Percentiles rank a stretch among this genome's conserved stretches.
Conservation (phyloP, 2,888 invertebrate genomes). For the Epinotia brunnichana region DNA sequence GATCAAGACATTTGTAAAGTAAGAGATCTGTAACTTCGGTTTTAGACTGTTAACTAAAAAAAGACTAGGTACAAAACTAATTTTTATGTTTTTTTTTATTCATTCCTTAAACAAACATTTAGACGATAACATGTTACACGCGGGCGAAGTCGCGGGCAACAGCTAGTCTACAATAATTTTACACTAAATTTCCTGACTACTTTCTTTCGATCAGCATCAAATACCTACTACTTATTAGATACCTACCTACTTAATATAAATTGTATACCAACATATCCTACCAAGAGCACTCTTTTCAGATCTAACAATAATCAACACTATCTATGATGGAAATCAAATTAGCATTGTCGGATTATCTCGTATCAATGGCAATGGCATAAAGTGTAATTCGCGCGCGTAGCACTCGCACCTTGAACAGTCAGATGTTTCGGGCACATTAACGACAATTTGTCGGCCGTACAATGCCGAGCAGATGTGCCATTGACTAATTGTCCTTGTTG, state of each 20-base stretch:
- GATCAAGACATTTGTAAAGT: too few relatives aligned
- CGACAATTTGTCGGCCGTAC: slow-evolving; percentile 30
- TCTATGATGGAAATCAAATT: slow-evolving; percentile 12
- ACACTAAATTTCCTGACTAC: too few relatives aligned
- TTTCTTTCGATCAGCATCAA: too few relatives aligned
- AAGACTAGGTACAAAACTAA: too few relatives aligned
- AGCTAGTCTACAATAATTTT: too few relatives aligned
- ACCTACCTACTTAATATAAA: background rate
- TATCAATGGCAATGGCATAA: background rate
- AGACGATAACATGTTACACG: too few relatives aligned
- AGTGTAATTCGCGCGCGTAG: slow-evolving; percentile 9
- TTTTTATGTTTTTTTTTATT: too few relatives aligned
- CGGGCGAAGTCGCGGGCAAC: too few relatives aligned
- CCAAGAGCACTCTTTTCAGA: background rate
- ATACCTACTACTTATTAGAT: too few relatives aligned
- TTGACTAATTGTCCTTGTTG: slow-evolving; percentile 37
- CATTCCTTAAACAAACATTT: too few relatives aligned
- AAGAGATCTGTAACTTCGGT: too few relatives aligned
- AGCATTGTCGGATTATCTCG: slow-evolving; percentile 10
- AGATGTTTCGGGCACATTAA: slow-evolving; percentile 29
- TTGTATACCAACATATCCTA: background rate
- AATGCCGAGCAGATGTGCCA: slow-evolving; percentile 31
- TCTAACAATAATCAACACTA: background rate
- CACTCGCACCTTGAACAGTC: slow-evolving; percentile 28
- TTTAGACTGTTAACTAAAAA: too few relatives aligned